A percentile compares a stretch with the other conserved stretches of the same genome.
Evolutionary conservation across 2,113 vertebrate species (phyloP).

Genomic region (Ophthalmolycus amberensis): DNA sequence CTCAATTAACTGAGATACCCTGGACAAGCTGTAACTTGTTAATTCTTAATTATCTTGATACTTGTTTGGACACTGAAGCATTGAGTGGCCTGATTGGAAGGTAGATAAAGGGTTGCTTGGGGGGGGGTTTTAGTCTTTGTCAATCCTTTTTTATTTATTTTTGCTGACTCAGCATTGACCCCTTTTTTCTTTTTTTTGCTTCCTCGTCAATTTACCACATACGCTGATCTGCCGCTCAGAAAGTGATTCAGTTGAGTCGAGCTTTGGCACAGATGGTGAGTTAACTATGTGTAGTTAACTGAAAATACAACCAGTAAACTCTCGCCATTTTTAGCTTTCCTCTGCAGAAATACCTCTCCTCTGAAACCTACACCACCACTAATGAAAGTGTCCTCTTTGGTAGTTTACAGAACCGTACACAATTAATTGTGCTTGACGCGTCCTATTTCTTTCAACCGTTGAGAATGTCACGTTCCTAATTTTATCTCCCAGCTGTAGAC

Average conservation of each 20-base stretch:
- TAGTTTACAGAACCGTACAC: not conserved
- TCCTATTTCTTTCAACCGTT: not conserved
- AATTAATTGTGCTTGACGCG: not conserved
- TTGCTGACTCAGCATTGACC: constrained; percentile 9
- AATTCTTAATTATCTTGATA: not conserved
- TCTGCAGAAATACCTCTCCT: not conserved
- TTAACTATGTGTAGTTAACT: not conserved
- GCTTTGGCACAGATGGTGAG: not conserved
- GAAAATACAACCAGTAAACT: not conserved
- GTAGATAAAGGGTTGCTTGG: not conserved
- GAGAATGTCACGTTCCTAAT: not conserved
- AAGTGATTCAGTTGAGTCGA: not conserved
- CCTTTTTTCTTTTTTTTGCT: not conserved
- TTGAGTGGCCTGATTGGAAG: not conserved
- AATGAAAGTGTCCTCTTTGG: not conserved
- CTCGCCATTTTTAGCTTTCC: not conserved
- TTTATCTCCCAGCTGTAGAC: not conserved
- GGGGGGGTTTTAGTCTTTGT: not conserved
- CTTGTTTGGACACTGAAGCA: not conserved
- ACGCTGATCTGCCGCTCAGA: not conserved
- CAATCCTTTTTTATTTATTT: not conserved
- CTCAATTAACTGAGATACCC: not conserved
- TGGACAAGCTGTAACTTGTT: not conserved
- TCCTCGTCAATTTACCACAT: not conserved
- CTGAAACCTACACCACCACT: not conserved